Percentiles rank a stretch among this genome's conserved stretches.
phyloP scores from a whole-genome alignment of 2,888 invertebrate genomes.

The Pterobdella sp. region DNA sequence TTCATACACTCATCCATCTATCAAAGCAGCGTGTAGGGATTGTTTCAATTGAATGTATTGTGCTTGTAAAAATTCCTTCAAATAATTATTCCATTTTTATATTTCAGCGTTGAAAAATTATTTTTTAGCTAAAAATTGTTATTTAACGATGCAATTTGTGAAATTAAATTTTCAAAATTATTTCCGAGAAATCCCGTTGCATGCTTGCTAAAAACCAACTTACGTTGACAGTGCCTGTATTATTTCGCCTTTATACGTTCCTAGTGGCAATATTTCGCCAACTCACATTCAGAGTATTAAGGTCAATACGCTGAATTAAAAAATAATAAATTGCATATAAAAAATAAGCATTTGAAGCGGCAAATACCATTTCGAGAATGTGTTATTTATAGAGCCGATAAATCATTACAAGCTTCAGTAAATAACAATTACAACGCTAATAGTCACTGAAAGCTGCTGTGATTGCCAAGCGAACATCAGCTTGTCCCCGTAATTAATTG shows the following conservation, averaged over 20 bases:
- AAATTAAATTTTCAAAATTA: background rate
- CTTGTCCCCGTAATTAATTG: background rate
- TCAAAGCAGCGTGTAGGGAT: too few relatives aligned
- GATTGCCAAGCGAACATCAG: background rate
- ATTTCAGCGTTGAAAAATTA: background rate
- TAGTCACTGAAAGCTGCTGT: conserved; percentile 6
- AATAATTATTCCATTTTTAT: background rate
- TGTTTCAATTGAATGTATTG: too few relatives aligned
- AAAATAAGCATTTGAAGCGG: background rate
- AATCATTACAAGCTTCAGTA: background rate
- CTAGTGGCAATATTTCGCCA: too few relatives aligned
- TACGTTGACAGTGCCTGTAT: too few relatives aligned
- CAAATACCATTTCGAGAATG: background rate
- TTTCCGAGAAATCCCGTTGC: background rate
- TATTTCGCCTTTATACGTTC: too few relatives aligned
- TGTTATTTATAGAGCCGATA: background rate
- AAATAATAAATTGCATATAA: too few relatives aligned
- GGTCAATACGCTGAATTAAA: too few relatives aligned
- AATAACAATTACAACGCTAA: conserved; percentile 8
- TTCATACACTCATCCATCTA: too few relatives aligned
- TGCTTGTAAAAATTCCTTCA: too few relatives aligned
- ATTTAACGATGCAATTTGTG: background rate
- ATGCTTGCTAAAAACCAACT: too few relatives aligned
- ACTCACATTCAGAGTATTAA: too few relatives aligned
- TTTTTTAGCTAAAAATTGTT: background rate